Evolutionary conservation across 2,888 invertebrate genomes (phyloP), one percentile per base, ranked within the genome.

Genomic region (Morpho achilles): DNA sequence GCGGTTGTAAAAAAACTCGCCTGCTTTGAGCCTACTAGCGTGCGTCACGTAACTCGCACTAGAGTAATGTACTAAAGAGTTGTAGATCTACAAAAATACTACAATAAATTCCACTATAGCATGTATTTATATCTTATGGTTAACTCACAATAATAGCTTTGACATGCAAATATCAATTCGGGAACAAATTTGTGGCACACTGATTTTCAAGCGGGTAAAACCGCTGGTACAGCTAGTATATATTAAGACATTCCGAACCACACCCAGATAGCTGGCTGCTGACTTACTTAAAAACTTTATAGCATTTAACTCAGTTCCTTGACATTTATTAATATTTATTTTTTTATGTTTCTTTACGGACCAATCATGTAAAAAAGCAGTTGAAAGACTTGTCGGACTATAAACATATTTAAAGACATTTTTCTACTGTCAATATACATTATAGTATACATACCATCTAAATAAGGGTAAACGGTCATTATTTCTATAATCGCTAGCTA

Each of bases 401-500:
- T 53, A 49, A 43, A 22, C 44, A 16, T 59, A 56, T 40, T 46
- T 48, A 42, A 40, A 60, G 50, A 55, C 7, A 54, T 41, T 58
- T 50, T 61, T 41, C 49, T 51, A 40, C 44, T 58, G 22, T 55
- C 55, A 49, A 43, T 55, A 49, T 51, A 49, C 32, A 41, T 43
- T 42, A 43, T 43, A 43, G 8, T 43, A 9, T 49, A 45, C 16
- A 9, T 42, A 9, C n/a, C 47, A 55, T 53, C 46, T 59, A 40
- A 53, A 56, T 59, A 59, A 47, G 53, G 56, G 46, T 50, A 56
- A 50, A 41, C 41, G 41, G 48, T 49, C 50, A 62, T 60, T 62
- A 60, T 58, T 74, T 67, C 75, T 75, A 73, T 75, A 78, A 79
- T 76, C 74, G 73, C 74, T 75, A 70, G 76, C 76, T 79, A 79